Percentiles rank a stretch among this genome's conserved stretches.
phyloP scores from a whole-genome alignment of 2,113 vertebrate species.

The Ceuthmochares aereus region DNA sequence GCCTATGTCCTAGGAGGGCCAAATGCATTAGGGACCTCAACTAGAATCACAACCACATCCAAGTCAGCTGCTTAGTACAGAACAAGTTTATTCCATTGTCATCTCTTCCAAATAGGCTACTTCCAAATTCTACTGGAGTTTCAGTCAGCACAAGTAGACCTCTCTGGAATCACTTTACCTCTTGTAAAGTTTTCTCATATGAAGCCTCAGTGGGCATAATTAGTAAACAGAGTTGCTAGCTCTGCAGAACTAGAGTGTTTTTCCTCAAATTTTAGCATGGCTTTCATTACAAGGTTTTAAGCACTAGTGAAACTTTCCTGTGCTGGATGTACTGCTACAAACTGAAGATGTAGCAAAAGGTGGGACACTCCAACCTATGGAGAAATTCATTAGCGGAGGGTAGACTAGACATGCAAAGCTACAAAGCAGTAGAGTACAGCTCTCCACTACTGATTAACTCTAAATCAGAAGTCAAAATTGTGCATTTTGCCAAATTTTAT shows the following conservation, averaged over 20 bases:
- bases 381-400: not conserved
- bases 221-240: not conserved
- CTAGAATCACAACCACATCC: not conserved
- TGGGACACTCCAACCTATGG: accelerated
- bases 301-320: not conserved
- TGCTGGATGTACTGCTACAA: not conserved
- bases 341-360: not conserved
- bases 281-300: not conserved
- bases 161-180: not conserved
- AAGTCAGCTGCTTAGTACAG: not conserved
- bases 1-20: not conserved
- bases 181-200: not conserved
- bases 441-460: not conserved
- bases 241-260: not conserved
- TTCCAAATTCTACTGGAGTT: not conserved
- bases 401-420: no score
- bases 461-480: not conserved
- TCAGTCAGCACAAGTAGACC: not conserved
- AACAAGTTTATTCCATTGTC: not conserved
- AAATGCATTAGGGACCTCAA: not conserved
- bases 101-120: not conserved
- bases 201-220: not conserved
- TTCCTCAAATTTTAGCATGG: not conserved
- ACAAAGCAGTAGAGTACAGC: not conserved
- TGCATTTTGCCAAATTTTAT: not conserved